phyloP scores from a whole-genome alignment of 2,888 invertebrate genomes.

The Heliconius cydno region DNA sequence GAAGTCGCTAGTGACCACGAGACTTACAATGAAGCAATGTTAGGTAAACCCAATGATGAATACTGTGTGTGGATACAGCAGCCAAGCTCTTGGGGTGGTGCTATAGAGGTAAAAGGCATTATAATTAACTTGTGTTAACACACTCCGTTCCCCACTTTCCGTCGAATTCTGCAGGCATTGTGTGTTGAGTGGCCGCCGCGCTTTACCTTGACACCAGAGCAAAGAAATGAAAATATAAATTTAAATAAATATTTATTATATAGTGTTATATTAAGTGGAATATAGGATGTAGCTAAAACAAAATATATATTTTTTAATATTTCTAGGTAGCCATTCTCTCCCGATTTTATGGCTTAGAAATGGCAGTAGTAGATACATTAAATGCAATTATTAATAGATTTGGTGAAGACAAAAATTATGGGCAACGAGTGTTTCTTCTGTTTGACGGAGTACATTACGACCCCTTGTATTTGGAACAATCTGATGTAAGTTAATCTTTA shows the following conservation, averaged over 20 bases:
- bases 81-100: slow-evolving; percentile 97
- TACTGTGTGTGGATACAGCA: slow-evolving; percentile 96
- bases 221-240: too few species aligned
- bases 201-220: too few species aligned
- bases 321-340: slow-evolving; percentile 90
- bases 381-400: slow-evolving; percentile 95
- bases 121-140: too few species aligned
- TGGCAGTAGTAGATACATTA: slow-evolving; percentile 96
- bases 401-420: slow-evolving; percentile 95
- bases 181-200: too few species aligned
- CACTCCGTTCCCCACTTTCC: too few species aligned
- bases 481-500: slow-evolving; percentile 84
- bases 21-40: slow-evolving; percentile 92
- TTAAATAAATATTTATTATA: too few species aligned
- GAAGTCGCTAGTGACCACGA: slow-evolving; percentile 90
- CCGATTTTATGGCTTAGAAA: slow-evolving; percentile 93
- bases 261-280: too few species aligned
- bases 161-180: too few species aligned
- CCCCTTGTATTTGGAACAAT: slow-evolving; percentile 93
- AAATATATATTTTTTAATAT: not conserved
- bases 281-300: not conserved
- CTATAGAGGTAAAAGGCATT: slow-evolving; percentile 87
- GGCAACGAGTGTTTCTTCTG: slow-evolving; percentile 92
- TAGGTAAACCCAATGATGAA: slow-evolving; percentile 92
- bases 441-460: slow-evolving; percentile 99